Evolutionary conservation across 2,888 invertebrate species (phyloP).

Genomic region (Nemoura dubitans): DNA sequence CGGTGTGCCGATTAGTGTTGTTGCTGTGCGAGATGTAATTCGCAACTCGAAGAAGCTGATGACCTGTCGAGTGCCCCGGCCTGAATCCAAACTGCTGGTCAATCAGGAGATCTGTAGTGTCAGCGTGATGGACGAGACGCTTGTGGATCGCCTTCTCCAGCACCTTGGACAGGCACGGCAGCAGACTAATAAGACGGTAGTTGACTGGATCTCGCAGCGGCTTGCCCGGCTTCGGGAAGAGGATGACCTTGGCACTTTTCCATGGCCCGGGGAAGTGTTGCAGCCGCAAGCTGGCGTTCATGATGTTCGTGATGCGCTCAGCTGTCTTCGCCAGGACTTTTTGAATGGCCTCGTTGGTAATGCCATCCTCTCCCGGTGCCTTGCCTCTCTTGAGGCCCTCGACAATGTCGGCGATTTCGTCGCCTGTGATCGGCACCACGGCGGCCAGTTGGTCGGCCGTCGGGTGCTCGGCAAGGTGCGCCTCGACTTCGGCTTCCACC

Average conservation of each 20-base stretch:
- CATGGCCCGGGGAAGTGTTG: conserved; percentile 1
- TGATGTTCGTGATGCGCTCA: neutral
- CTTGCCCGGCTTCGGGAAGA: too few relatives aligned
- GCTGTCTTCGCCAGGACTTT: too few relatives aligned
- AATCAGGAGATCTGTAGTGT: neutral
- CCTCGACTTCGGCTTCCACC: too few relatives aligned
- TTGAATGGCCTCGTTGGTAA: neutral
- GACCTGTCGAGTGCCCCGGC: too few relatives aligned
- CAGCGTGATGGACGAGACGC: too few relatives aligned
- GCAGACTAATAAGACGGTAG: neutral
- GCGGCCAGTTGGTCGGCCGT: too few relatives aligned
- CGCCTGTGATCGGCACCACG: too few relatives aligned
- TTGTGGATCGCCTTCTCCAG: too few relatives aligned
- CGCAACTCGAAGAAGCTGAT: too few relatives aligned
- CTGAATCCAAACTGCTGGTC: neutral
- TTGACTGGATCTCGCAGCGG: neutral
- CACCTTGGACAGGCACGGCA: neutral
- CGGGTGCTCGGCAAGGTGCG: too few relatives aligned
- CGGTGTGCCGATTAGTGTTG: neutral
- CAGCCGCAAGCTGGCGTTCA: neutral
- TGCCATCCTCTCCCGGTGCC: too few relatives aligned
- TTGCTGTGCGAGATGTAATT: neutral
- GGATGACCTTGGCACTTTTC: neutral
- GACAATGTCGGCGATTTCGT: neutral
- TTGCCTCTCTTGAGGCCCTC: neutral